Evolutionary conservation across 2,797 vertebrate species (phyloP), one percentile per base, ranked within the genome.

Genomic region (Cottoperca gobio): DNA sequence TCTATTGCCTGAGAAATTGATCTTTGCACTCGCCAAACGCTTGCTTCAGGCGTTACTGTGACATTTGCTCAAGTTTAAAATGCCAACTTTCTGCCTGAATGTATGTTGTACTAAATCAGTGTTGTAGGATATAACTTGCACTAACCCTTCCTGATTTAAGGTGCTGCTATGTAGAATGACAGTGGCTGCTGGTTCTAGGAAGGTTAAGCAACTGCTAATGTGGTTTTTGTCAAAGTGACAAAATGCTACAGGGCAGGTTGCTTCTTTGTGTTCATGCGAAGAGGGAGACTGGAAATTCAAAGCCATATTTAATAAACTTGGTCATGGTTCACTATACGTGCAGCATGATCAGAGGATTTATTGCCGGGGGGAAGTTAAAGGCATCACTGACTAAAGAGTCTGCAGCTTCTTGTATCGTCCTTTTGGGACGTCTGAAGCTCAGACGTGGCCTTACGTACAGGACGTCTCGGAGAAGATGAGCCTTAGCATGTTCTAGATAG

Each of bases 291-390:
- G n/a, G n/a, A 65, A 73, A 72, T 31, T 46, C 2, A 37, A 88
- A 89, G 87, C 88, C 79, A 90, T 90, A 88, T 42, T 37, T 66
- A 50, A 35, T 67, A 12, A 59, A 62, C 53, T 53, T 31, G n/a
- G 19, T 49, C 43, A 45, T 6, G 13, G 21, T 42, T 43, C 28
- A 24, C 11, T 21, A 40, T 26, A 21, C 63, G 3, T 37, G 6
- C 12, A 6, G 6, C 75, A 35, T 12, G n/a, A 21, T 11, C 9
- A 37, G 40, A 75, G 17, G 31, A 4, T 26, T 64, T 16, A 45
- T 37, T 6, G 13, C 10, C 33, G 37, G 49, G 16, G 19, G 43
- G 39, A 28, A 0, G 35, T 74, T 50, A 33, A 23, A 70, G 21
- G 31, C 17, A 6, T 55, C 21, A 1, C 6, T 26, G 72, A 49